A percentile compares a stretch with the other conserved stretches of the same genome.
phyloP scores from a whole-genome alignment of 1,140 invertebrate genomes.

The Phthorimaea operculella region DNA sequence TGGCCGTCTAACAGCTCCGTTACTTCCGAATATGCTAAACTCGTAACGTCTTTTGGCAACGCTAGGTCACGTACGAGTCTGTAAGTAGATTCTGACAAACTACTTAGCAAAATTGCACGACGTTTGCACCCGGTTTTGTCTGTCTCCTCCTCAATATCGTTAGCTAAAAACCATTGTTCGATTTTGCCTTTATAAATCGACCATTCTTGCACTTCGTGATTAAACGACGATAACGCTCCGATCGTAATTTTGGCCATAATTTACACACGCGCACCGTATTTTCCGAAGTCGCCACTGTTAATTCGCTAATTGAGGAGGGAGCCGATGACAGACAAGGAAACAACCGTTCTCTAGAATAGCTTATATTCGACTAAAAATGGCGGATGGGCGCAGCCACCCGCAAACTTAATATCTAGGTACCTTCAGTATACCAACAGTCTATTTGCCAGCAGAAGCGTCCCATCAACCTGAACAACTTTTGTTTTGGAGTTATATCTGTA shows the following conservation, averaged over 20 bases:
- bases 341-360: no score
- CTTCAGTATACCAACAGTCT: no score
- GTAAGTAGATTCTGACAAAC: conserved; percentile 4
- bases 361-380: no score
- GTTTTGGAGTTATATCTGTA: no score
- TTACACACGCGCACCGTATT: background rate
- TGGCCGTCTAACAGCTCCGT: conserved; percentile 2
- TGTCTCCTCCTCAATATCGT: background rate
- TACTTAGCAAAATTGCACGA: conserved; percentile 9
- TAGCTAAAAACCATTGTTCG: conserved; percentile 1
- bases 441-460: no score
- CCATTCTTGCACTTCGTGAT: conserved; percentile 6
- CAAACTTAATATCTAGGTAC: no score
- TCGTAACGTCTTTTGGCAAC: background rate
- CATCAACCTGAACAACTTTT: no score
- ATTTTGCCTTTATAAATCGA: conserved; percentile 4
- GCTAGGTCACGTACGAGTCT: conserved; percentile 2
- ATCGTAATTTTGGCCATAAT: conserved; percentile 5
- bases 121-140: conserved; percentile 3
- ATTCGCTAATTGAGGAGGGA: background rate
- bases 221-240: conserved; percentile 1
- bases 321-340: background rate
- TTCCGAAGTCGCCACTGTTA: conserved; percentile 3
- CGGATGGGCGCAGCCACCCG: no score
- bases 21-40: background rate